These are phyloP conservation scores for Tenualosa thibaudeaui DNA, from an alignment of 2,797 vertebrate species.

Conservation along the genomic window DNA sequence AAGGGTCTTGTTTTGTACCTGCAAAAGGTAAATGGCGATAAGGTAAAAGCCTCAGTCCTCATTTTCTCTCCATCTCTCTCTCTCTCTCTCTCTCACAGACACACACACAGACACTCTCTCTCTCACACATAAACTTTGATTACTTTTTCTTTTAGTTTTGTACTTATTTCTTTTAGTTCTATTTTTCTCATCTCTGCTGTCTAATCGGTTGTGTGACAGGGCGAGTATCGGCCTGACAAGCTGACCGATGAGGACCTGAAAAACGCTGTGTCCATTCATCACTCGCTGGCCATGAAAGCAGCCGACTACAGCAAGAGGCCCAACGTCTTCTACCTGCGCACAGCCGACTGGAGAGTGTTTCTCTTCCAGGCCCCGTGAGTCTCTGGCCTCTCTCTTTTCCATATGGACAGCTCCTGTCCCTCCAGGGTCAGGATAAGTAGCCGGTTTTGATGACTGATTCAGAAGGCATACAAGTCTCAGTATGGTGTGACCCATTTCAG, in stretches of 20 bases:
- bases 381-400: background rate
- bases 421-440: too few relatives aligned
- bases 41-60: too few relatives aligned
- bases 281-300: slow-evolving; percentile 88
- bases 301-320: slow-evolving; percentile 94
- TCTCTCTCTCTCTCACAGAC: background rate
- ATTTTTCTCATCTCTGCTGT: slow-evolving; percentile 24
- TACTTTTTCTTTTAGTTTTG: too few relatives aligned
- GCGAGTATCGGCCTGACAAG: slow-evolving; percentile 86
- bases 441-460: background rate
- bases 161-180: background rate
- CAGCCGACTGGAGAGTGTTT: slow-evolving; percentile 96
- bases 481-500: background rate
- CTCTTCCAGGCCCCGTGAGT: slow-evolving; percentile 96
- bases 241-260: slow-evolving; percentile 90
- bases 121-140: too few relatives aligned
- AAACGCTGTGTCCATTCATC: slow-evolving; percentile 94
- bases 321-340: slow-evolving; percentile 96
- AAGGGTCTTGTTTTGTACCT: slow-evolving; percentile 96
- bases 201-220: slow-evolving; percentile 70
- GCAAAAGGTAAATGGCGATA: slow-evolving; percentile 83
- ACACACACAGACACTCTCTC: too few relatives aligned
- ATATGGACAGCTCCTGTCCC: background rate
- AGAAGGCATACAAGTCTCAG: background rate
- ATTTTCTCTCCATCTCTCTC: background rate